Evolutionary conservation across 2,113 vertebrate genomes (phyloP), one percentile per base, ranked within the genome.

Genomic region (Larimichthys polyactis): DNA sequence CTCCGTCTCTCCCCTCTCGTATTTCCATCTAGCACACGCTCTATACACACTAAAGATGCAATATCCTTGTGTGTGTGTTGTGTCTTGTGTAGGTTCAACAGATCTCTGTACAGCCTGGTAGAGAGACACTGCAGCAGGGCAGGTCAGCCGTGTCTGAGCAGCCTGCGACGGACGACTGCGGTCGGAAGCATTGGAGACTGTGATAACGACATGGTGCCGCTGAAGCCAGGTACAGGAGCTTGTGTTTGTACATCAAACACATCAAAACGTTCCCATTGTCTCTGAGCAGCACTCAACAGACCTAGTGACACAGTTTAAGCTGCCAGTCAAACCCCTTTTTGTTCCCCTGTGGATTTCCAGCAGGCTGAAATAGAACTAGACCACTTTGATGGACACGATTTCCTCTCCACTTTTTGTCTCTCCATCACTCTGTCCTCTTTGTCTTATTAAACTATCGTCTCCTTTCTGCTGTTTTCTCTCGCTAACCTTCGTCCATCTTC

Each of bases 161-260:
- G 85, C 40, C 81, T 94, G 79, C 83, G 91, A 2, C 83, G 93
- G 43, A 86, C 94, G 1, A 85, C 92, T 4, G 92, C 91, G 0
- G 92, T 91, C 0, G 95, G 90, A 66, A 92, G 88, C 43, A 10
- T 65, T 0, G 89, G 81, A 44, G 94, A 95, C 79, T 88, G 92
- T 36, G 92, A 95, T 71, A 94, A 94, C 6, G 94, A 95, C 77
- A 90, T 93, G 89, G 93, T 95, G 73, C 94, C 94, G 57, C 82
- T 95, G 52, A 95, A 94, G 81, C 92, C 93, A 94, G 95, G 95
- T 96, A 54, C 58, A 27, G 52, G 59, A 62, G 70, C 62, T 77
- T 1, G 29, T 68, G 48, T 77, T 71, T 86, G 72, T 52, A 22
- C 81, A 29, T 64, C 11, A 10, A 70, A 62, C 64, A 43, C 66